phyloP scores from a whole-genome alignment of 2,797 vertebrate species.

The Bovichtus variegatus region DNA sequence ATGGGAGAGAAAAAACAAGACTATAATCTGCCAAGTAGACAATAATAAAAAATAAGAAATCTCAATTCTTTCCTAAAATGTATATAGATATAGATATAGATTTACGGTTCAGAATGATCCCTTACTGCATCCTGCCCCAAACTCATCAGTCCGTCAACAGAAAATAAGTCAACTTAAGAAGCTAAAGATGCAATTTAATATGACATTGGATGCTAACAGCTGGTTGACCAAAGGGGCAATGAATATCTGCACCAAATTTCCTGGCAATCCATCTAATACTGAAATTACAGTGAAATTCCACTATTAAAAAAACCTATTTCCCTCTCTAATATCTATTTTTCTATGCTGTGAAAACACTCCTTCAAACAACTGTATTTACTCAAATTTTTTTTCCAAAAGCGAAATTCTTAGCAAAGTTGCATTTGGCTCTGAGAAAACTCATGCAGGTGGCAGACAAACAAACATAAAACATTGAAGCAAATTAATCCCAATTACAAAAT shows the following conservation, averaged over 20 bases:
- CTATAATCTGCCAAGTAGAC: slow-evolving; percentile 5
- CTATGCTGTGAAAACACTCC: no score
- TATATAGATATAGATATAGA: no score
- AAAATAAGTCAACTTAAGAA: background rate
- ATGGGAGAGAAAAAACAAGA: slow-evolving; percentile 3
- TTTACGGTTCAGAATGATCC: background rate
- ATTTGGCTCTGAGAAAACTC: background rate
- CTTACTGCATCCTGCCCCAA: background rate
- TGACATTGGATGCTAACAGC: background rate
- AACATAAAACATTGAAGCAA: background rate
- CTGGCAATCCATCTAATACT: background rate
- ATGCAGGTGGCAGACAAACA: background rate
- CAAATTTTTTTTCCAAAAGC: no score
- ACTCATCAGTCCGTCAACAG: background rate
- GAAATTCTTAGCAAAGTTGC: background rate
- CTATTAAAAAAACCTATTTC: no score
- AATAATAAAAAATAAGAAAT: background rate
- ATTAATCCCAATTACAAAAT: slow-evolving; percentile 2
- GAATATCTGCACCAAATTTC: background rate
- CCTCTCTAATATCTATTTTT: no score
- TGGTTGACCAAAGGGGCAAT: background rate
- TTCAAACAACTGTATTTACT: no score
- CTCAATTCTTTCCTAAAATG: background rate
- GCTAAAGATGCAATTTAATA: background rate
- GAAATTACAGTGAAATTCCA: no score